Percentiles rank a stretch among this genome's conserved stretches.
These are phyloP conservation scores for Pithecia hirsuta DNA, from an alignment of 2,797 vertebrate species.

Conservation along the genomic window DNA sequence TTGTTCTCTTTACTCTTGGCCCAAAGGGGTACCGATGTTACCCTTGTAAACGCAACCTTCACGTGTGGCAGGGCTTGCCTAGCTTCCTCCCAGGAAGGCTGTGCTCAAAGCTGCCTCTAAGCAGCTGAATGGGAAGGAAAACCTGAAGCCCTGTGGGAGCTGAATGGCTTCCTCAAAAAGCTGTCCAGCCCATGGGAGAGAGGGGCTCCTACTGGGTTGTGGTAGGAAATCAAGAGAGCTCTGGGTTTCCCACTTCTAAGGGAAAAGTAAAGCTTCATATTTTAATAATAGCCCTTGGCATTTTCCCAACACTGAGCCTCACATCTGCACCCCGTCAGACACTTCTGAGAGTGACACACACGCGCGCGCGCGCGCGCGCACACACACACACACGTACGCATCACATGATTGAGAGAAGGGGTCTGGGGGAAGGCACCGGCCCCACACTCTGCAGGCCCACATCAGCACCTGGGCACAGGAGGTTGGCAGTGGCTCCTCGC, in stretches of 20 bases:
- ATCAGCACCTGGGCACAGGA: conserved; percentile 21
- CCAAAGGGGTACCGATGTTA: not conserved
- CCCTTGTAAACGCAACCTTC: not conserved
- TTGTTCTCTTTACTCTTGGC: not conserved
- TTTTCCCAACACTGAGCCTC: conserved; percentile 40
- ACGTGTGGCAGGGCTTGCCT: not conserved
- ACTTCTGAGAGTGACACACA: not conserved
- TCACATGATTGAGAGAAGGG: not conserved
- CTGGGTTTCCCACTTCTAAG: conserved; percentile 58
- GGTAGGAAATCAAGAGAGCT: conserved; percentile 30
- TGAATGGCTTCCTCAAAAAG: not conserved
- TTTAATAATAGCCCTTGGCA: conserved; percentile 81
- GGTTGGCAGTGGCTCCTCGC: not conserved
- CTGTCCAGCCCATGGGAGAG: not conserved
- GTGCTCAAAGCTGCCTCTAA: conserved; percentile 9
- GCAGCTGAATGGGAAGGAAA: not conserved
- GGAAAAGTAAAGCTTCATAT: conserved; percentile 64
- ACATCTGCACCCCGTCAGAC: not conserved
- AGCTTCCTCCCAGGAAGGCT: not conserved
- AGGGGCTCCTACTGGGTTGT: not conserved
- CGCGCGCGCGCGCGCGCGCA: not conserved
- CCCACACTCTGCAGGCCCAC: not conserved
- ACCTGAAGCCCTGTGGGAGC: not conserved
- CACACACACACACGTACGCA: not conserved
- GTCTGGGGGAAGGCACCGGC: not conserved